Percentiles rank a stretch among this genome's conserved stretches.
These are phyloP conservation scores for Anas acuta DNA, from an alignment of 2,797 vertebrate species.

Conservation along the genomic window DNA sequence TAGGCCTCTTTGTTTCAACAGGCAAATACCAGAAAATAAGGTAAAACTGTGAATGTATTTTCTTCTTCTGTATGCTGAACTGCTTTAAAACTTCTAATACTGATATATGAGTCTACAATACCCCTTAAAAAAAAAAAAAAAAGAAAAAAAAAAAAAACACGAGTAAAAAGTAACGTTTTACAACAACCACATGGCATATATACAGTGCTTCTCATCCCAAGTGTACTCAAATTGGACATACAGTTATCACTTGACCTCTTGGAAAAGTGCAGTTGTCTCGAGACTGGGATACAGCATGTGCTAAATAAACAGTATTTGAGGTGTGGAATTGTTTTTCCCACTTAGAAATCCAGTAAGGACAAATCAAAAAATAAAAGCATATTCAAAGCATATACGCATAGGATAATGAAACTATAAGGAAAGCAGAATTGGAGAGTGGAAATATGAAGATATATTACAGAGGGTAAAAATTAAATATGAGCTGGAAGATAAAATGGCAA, in stretches of 20 bases:
- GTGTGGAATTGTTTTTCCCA: background rate
- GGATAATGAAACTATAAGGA: background rate
- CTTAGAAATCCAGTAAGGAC: background rate
- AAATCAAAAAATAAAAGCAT: background rate
- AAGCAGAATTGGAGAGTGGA: background rate
- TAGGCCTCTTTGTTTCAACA: slow-evolving; percentile 37
- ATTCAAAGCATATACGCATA: fast-evolving
- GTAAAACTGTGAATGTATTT: background rate
- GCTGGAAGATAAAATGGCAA: background rate
- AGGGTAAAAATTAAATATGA: background rate
- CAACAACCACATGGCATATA: background rate
- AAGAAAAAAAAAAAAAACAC: background rate
- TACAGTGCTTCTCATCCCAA: background rate
- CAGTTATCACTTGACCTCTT: background rate
- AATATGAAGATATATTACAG: background rate
- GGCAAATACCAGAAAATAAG: slow-evolving; percentile 15
- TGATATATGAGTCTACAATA: background rate
- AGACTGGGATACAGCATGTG: background rate
- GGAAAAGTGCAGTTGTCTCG: background rate
- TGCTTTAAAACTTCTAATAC: background rate
- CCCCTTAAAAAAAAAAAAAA: background rate
- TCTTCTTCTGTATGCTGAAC: background rate
- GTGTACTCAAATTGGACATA: background rate
- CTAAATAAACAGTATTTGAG: slow-evolving; percentile 6
- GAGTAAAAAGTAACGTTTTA: background rate